These are phyloP conservation scores for Agrochola macilenta DNA, from an alignment of 2,888 invertebrate species.

Conservation along the genomic window DNA sequence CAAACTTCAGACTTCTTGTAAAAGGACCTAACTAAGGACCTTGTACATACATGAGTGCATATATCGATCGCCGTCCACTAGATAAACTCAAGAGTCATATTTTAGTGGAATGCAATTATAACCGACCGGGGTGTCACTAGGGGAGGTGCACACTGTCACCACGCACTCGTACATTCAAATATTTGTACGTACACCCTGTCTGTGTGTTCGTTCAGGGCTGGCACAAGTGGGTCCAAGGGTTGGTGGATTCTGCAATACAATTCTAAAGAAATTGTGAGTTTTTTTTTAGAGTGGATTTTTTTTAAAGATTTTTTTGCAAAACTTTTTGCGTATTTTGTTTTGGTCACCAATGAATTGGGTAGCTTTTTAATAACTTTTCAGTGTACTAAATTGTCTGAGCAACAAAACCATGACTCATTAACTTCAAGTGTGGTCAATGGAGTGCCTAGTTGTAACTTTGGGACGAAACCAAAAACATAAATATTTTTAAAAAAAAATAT, in stretches of 20 bases:
- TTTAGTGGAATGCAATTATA: conserved; percentile 90
- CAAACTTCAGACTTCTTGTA: background rate
- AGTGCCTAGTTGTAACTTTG: no score
- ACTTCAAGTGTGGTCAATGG: background rate
- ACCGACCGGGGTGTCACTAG: conserved; percentile 80
- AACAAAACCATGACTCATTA: background rate
- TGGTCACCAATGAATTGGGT: background rate
- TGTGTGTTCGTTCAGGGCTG: conserved; percentile 77
- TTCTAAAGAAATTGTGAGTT: background rate
- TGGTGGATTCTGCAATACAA: background rate
- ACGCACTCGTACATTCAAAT: conserved; percentile 82
- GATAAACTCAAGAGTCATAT: conserved; percentile 85
- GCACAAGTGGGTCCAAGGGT: conserved; percentile 31
- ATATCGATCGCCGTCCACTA: conserved; percentile 67
- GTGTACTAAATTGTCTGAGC: background rate
- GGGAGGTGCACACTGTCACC: conserved; percentile 77
- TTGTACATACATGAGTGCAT: conserved; percentile 32
- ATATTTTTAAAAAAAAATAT: background rate
- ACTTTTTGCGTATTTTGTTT: background rate
- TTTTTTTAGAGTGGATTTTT: background rate
- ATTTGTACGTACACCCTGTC: conserved; percentile 73
- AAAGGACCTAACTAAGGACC: background rate
- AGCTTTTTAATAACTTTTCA: background rate
- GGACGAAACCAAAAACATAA: no score
- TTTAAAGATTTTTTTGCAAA: background rate